Percentiles rank a stretch among this genome's conserved stretches.
phyloP scores from a whole-genome alignment of 2,113 vertebrate species.

The Equus przewalskii region DNA sequence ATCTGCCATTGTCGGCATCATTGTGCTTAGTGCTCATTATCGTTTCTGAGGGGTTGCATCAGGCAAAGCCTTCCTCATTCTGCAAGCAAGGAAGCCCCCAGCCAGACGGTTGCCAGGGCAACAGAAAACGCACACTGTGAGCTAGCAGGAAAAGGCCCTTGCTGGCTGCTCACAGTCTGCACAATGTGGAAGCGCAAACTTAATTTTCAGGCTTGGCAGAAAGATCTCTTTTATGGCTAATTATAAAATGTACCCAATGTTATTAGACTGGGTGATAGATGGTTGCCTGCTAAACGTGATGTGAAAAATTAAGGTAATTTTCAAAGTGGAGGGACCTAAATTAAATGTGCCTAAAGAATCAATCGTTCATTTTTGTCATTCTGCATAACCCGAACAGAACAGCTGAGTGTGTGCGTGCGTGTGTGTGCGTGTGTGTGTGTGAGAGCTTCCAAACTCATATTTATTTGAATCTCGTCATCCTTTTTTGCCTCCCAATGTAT shows the following conservation, averaged over 20 bases:
- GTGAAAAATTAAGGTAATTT: conserved; percentile 72
- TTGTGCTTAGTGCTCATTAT: background rate
- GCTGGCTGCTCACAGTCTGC: conserved; percentile 61
- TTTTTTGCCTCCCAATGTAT: conserved; percentile 54
- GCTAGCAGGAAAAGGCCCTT: conserved; percentile 55
- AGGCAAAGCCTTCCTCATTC: conserved; percentile 1
- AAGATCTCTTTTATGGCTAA: conserved; percentile 36
- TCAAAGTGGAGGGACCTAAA: conserved; percentile 32
- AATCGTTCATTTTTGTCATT: conserved; percentile 56
- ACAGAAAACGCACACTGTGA: conserved; percentile 71
- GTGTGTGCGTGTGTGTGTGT: background rate
- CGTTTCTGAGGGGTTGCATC: conserved; percentile 32
- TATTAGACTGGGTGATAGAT: conserved; percentile 68
- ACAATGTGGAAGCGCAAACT: conserved; percentile 55
- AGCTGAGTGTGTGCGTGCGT: background rate
- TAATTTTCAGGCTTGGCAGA: conserved; percentile 76
- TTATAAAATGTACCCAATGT: conserved; percentile 64
- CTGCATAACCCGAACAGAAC: background rate
- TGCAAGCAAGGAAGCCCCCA: conserved; percentile 56
- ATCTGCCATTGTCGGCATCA: background rate
- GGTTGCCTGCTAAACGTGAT: conserved; percentile 56
- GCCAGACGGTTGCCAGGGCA: conserved; percentile 86
- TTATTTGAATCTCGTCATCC: conserved; percentile 47
- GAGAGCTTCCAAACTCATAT: conserved; percentile 1
- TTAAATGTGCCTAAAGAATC: conserved; percentile 49